These are phyloP conservation scores for Apis cerana DNA, from an alignment of 1,140 invertebrate genomes.

Conservation along the genomic window DNA sequence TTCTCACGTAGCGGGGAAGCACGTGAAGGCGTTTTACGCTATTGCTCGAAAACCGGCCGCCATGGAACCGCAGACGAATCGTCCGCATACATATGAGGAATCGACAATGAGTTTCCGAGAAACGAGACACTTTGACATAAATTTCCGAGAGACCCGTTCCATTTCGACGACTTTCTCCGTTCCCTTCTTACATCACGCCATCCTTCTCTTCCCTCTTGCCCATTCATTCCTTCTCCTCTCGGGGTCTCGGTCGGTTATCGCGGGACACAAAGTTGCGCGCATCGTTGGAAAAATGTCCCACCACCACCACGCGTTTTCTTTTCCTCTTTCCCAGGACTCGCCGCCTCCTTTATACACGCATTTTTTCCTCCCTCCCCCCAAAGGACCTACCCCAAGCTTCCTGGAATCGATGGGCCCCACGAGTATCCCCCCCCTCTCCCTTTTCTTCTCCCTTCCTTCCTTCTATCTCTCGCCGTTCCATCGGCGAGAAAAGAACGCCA, in stretches of 20 bases:
- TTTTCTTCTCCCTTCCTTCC: background rate
- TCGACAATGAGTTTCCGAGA: constrained; percentile 78
- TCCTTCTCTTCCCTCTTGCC: background rate
- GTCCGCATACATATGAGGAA: constrained; percentile 72
- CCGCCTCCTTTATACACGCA: constrained; percentile 60
- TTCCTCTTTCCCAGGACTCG: constrained; percentile 61
- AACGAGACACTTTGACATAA: constrained; percentile 74
- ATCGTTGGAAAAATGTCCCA: constrained; percentile 43
- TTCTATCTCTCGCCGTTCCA: background rate
- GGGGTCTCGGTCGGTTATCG: too few species aligned
- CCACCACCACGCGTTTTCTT: constrained; percentile 30
- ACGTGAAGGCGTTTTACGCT: background rate
- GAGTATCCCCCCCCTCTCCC: constrained; percentile 6
- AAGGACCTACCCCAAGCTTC: constrained; percentile 75
- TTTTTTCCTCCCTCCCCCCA: constrained; percentile 61
- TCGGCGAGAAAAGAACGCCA: constrained; percentile 9
- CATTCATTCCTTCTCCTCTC: constrained; percentile 25
- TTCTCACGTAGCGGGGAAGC: constrained; percentile 49
- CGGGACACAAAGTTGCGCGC: background rate
- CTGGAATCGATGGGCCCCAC: constrained; percentile 65
- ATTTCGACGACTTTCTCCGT: constrained; percentile 55
- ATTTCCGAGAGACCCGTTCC: constrained; percentile 65
- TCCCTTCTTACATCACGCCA: constrained; percentile 33
- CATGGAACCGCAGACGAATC: constrained; percentile 53
- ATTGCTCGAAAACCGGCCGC: constrained; percentile 49